Base-by-base conservation (phyloP, 2,797 vertebrate genomes). In the Micropoecilia bifurca region DNA sequence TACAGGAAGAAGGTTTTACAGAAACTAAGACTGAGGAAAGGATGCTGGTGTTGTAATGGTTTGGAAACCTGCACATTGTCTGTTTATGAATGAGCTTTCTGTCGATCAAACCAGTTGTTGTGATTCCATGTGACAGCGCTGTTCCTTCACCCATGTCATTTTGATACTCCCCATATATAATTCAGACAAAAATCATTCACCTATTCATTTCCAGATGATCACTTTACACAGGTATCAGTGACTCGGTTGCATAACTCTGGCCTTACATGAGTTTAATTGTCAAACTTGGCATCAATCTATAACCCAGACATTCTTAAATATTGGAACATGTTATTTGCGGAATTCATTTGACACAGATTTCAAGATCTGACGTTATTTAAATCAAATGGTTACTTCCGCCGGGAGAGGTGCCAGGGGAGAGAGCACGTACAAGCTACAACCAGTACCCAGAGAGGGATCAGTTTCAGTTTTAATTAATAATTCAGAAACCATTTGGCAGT, bases 391-490 rank as follows among this genome's bases (percentile, higher is more conserved):
- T 79, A 80, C 82, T 89, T 89, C 81, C 59, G 0, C 36, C 80
- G 61, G 84, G 47, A 79, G 77, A 68, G 85, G 82, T 80, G 30
- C n/a, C 39, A 79, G 28, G 13, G 46, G 36, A 45, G 33, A 71
- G 71, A 74, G 82, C 87, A 88, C 73, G 82, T 81, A 77, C n/a
- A 57, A n/a, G 59, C 39, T 92, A 81, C 91, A 90, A 89, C 77
- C 45, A 50, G 95, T 86, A 93, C 96, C 80, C 50, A 46, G 88
- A 95, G 69, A 84, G 28, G 71, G 86, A 82, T 95, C 85, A 46
- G 81, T 94, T 91, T 93, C 92, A 14, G 80, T 79, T 85, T 80
- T 74, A 76, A 87, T 96, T 2, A 93, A 95, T 95, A 84, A 91
- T 94, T 91, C 73, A 92, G 43, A 73, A 87, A 80, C 39, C 74